Percentiles rank a stretch among this genome's conserved stretches.
phyloP scores from a whole-genome alignment of 2,113 vertebrate genomes.

The Camelus bactrianus region DNA sequence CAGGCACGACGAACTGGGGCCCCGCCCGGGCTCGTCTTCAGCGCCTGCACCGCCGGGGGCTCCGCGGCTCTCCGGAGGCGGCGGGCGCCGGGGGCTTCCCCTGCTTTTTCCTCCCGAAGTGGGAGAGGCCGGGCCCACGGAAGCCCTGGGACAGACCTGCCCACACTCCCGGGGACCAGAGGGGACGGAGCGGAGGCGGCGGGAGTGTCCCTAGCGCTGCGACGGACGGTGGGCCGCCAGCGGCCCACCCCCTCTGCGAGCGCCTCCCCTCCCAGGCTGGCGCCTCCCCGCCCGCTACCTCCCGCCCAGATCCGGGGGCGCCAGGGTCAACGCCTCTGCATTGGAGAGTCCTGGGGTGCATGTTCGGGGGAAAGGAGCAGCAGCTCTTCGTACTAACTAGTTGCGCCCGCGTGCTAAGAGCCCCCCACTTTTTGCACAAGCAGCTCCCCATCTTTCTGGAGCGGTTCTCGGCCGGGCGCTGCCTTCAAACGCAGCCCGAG shows the following conservation, averaged over 20 bases:
- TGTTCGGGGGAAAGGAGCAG: not conserved
- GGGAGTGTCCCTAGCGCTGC: slow-evolving; percentile 35
- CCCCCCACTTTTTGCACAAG: not conserved
- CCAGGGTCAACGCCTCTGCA: not conserved
- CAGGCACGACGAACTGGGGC: slow-evolving; percentile 25
- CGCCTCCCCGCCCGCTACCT: not conserved
- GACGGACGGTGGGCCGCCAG: not conserved
- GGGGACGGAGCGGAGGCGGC: slow-evolving; percentile 12
- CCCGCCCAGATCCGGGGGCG: slow-evolving; percentile 79
- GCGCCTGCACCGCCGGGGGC: not conserved
- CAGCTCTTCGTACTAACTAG: not conserved
- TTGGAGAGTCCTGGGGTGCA: not conserved
- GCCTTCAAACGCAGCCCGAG: not conserved
- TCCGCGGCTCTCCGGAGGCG: not conserved
- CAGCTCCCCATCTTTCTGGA: rapidly evolving
- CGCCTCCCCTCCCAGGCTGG: slow-evolving; percentile 66
- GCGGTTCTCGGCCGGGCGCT: rapidly evolving
- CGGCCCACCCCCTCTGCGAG: not conserved
- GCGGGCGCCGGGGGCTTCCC: slow-evolving; percentile 3
- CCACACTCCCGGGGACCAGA: not conserved
- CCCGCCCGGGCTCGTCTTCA: slow-evolving; percentile 53
- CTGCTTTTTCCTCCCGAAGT: slow-evolving; percentile 11
- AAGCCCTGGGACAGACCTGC: slow-evolving; percentile 54
- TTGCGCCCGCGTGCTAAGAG: not conserved
- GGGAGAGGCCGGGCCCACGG: slow-evolving; percentile 42